Evolutionary conservation across 2,888 invertebrate genomes (phyloP).

Genomic region (Erebia epiphron): DNA sequence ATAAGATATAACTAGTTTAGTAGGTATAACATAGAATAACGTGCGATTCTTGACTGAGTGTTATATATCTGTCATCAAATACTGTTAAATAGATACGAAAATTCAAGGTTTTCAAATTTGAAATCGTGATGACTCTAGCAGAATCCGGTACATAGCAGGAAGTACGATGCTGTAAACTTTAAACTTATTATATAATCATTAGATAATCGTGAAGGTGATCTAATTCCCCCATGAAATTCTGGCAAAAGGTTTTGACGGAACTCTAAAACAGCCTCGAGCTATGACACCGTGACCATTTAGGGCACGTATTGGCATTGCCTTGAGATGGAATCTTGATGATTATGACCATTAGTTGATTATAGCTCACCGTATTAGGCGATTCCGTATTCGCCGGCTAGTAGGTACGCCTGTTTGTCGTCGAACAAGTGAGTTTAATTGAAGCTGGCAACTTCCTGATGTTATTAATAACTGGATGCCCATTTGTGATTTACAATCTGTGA

Average conservation of each 20-base stretch:
- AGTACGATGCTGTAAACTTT: no score
- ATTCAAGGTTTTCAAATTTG: no score
- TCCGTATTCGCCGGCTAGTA: constrained; percentile 33
- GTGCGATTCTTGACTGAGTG: no score
- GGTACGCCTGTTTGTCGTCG: constrained; percentile 33
- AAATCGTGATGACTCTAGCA: no score
- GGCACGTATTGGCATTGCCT: constrained; percentile 38
- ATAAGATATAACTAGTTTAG: background rate
- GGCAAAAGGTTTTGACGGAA: constrained; percentile 14
- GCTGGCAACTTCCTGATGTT: constrained; percentile 34
- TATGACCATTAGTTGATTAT: constrained; percentile 40
- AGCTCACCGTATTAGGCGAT: constrained; percentile 35
- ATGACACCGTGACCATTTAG: constrained; percentile 32
- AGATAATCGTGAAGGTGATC: background rate
- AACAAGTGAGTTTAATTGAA: constrained; percentile 34
- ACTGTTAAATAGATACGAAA: no score
- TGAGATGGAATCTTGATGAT: constrained; percentile 40
- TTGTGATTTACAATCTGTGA: background rate
- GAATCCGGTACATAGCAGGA: no score
- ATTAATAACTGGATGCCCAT: constrained; percentile 19
- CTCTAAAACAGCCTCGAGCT: constrained; percentile 11
- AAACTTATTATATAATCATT: background rate
- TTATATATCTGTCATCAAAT: no score
- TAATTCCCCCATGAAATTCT: constrained; percentile 1
- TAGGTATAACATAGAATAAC: no score